Evolutionary conservation across 2,888 invertebrate species (phyloP), one percentile per base, ranked within the genome.

Genomic region (Cyclophora punctaria): DNA sequence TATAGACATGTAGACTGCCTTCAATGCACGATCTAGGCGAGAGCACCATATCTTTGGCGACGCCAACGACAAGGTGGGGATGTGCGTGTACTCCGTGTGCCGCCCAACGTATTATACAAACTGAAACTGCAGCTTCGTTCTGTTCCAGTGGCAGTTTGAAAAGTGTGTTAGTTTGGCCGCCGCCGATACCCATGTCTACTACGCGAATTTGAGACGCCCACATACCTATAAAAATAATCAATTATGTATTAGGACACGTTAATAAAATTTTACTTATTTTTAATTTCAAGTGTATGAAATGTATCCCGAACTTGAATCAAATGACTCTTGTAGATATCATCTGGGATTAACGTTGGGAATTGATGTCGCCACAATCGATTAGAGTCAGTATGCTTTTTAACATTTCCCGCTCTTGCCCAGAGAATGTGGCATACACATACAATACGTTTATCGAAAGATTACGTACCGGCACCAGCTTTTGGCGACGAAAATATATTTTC

Each of bases 401-500:
- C 82, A 71, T 65, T 61, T 58, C 62, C 83, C 70, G 75, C 84
- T 85, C 88, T 87, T 88, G 88, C 88, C 88, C 88, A 88, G 86
- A 83, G 86, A 86, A 86, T 71, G 75, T 83, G 88, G 88, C 88
- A 49, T 54, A 34, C 3, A 3, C 35, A 33, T 7, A 41, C 4
- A 41, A 5, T 34, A 5, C 44, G 7, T 6, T 48, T 7, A 33
- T 34, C 20, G 5, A n/a, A 3, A 20, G 45, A 34, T 37, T 40
- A 47, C 37, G 49, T 65, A 89, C 89, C 89, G 84, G 91, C 80
- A 63, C 98, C 98, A 7, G 99, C 99, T 84, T 98, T 97, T 0
- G 99, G 98, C 0, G 98, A 96, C 0, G 98, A 97, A 80, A 98
- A 99, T 1, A 94, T 89, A 68, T 94, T 95, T 84, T 99, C 99